Evolutionary conservation across 2,113 vertebrate genomes (phyloP).

Genomic region (Heptranchias perlo): DNA sequence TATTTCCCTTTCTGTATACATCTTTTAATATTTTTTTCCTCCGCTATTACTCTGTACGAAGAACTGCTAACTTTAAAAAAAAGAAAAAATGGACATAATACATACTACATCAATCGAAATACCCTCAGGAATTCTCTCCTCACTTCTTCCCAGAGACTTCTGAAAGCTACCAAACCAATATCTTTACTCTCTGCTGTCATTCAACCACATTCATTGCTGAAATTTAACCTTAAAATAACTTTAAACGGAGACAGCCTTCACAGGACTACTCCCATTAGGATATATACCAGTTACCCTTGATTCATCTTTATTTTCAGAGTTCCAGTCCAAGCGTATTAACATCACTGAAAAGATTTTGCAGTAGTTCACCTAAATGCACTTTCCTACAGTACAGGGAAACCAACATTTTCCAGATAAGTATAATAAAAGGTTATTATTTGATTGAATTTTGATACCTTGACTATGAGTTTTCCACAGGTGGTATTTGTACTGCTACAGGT

Average conservation of each 20-base stretch:
- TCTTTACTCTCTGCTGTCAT: neutral
- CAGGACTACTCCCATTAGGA: neutral
- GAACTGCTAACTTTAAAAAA: neutral
- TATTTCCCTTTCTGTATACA: neutral
- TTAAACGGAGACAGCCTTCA: neutral
- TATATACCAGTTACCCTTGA: neutral
- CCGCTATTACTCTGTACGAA: neutral
- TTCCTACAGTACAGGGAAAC: neutral
- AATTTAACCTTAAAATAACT: slow-evolving; percentile 1
- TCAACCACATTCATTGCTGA: neutral
- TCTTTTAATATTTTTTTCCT: neutral
- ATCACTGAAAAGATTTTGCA: neutral
- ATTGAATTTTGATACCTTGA: neutral
- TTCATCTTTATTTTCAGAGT: neutral
- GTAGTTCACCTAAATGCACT: neutral
- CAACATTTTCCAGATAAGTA: neutral
- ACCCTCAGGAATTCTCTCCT: neutral
- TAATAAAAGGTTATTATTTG: neutral
- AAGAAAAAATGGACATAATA: neutral
- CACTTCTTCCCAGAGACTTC: neutral
- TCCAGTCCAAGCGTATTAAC: neutral
- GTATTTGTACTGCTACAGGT: neutral
- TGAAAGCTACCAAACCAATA: neutral
- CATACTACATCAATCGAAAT: neutral
- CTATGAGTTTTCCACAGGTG: neutral